Conservation (phyloP, 2,797 vertebrate genomes). For the Poecile montanus region DNA sequence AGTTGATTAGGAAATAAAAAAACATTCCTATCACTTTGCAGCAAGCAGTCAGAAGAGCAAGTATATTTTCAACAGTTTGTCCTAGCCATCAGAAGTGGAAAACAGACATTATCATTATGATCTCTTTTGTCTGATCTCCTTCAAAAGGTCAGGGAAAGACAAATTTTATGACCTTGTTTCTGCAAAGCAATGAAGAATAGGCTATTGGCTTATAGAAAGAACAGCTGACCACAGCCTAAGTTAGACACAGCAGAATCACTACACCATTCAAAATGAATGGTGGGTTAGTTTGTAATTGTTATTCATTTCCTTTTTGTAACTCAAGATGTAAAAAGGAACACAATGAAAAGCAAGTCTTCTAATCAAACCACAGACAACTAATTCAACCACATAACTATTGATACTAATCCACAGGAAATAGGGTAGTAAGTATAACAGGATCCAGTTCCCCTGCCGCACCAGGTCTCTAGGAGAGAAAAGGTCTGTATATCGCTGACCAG, state of each 20-base stretch:
- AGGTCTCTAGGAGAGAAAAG: not conserved
- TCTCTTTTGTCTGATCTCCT: not conserved
- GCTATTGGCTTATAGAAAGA: not conserved
- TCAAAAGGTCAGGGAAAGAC: not conserved
- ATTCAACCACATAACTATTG: not conserved
- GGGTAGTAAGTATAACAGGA: not conserved
- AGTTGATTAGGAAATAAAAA: not conserved
- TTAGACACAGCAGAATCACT: not conserved
- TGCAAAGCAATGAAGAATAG: not conserved
- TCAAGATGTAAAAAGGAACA: not conserved
- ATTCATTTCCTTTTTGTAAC: not conserved
- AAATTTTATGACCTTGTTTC: not conserved
- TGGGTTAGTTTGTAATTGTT: not conserved
- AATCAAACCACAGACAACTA: not conserved
- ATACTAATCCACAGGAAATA: not conserved
- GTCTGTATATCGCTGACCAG: not conserved
- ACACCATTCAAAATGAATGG: not conserved
- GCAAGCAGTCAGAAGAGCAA: not conserved
- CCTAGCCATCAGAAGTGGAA: not conserved
- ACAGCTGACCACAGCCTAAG: not conserved
- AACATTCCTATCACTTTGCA: not conserved
- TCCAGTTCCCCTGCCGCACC: not conserved
- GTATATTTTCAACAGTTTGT: not conserved
- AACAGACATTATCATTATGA: not conserved
- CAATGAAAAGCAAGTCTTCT: not conserved